A percentile compares a stretch with the other conserved stretches of the same genome.
Evolutionary conservation across 2,888 invertebrate genomes (phyloP).

Genomic region (Calameuta pallipes): DNA sequence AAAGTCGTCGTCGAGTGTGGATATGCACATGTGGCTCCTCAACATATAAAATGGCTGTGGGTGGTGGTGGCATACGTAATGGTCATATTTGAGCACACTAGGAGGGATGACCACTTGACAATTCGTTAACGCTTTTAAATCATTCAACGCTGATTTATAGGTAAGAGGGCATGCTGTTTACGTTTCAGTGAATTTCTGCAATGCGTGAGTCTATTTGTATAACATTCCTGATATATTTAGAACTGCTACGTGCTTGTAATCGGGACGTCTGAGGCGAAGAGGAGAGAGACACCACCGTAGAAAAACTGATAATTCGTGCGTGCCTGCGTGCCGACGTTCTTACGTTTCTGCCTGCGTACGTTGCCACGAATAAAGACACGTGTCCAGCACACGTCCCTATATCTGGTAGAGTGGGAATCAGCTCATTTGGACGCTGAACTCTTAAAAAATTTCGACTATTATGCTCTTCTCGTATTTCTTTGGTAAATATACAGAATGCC

Average conservation of each 20-base stretch:
- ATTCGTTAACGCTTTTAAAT: background rate
- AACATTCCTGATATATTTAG: constrained; percentile 51
- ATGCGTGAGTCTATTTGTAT: constrained; percentile 51
- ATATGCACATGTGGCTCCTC: background rate
- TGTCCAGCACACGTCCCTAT: background rate
- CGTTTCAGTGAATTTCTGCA: constrained; percentile 47
- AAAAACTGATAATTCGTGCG: constrained; percentile 13
- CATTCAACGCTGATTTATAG: background rate
- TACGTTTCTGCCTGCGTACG: background rate
- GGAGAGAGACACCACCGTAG: constrained; percentile 6
- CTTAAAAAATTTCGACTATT: background rate
- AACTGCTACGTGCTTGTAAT: constrained; percentile 18
- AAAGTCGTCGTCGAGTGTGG: background rate
- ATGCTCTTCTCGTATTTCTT: background rate
- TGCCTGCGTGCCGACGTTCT: background rate
- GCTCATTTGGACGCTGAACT: background rate
- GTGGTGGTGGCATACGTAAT: too few species aligned
- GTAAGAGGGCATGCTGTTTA: constrained; percentile 42
- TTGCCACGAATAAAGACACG: background rate
- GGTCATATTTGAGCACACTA: too few species aligned
- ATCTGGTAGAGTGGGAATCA: background rate
- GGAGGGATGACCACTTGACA: background rate
- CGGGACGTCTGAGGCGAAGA: constrained; percentile 16
- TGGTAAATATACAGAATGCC: background rate
- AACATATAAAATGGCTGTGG: background rate